Conservation (phyloP, 1,140 invertebrate genomes). For the Euwallacea fornicatus region DNA sequence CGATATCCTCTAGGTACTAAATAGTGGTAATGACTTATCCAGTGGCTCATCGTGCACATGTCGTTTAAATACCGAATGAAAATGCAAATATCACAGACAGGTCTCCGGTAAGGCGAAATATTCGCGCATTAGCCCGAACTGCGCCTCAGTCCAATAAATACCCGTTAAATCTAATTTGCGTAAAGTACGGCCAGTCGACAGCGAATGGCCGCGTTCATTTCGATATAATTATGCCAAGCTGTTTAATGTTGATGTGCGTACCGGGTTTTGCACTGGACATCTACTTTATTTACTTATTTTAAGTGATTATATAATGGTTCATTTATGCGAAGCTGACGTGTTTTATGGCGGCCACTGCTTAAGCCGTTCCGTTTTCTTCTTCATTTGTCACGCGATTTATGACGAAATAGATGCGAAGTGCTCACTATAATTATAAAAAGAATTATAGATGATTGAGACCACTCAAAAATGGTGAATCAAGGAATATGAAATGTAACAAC, state of each 20-base stretch:
- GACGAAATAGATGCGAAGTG: not conserved
- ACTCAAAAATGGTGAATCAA: no score
- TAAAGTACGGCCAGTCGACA: constrained; percentile 35
- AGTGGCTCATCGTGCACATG: constrained; percentile 27
- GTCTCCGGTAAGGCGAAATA: constrained; percentile 24
- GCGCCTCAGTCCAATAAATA: constrained; percentile 34
- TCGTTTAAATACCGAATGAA: constrained; percentile 31
- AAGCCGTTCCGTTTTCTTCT: constrained; percentile 5
- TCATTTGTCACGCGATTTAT: constrained; percentile 3
- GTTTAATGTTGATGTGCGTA: constrained; percentile 37
- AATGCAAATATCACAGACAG: constrained; percentile 27
- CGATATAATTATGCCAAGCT: constrained; percentile 36
- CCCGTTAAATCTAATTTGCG: constrained; percentile 39
- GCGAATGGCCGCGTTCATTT: constrained; percentile 36
- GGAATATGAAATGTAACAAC: no score
- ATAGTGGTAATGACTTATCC: constrained; percentile 13
- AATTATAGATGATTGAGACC: no score
- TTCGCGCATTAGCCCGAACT: constrained; percentile 35
- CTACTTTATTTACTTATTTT: constrained; percentile 35
- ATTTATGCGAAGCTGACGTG: constrained; percentile 16
- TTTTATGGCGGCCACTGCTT: constrained; percentile 9
- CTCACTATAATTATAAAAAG: no score
- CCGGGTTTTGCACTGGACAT: constrained; percentile 30
- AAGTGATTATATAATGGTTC: constrained; percentile 21
- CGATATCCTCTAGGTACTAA: not conserved